Evolutionary conservation across 2,113 vertebrate species (phyloP).

Genomic region (Saguinus imperator): DNA sequence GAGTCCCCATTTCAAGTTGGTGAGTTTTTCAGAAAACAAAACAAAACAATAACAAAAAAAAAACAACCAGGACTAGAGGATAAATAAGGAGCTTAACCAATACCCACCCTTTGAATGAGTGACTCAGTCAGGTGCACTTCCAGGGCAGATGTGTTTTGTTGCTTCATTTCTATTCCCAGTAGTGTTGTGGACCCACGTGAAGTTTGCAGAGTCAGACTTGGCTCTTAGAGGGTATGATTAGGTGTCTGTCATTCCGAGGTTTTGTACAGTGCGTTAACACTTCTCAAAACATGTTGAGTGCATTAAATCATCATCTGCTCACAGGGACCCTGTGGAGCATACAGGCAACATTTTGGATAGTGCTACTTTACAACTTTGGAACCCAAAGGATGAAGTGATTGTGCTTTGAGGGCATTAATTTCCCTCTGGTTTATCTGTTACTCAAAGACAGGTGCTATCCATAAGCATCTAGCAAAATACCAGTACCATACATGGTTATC

Average conservation of each 20-base stretch:
- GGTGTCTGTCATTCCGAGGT: background rate
- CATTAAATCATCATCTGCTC: background rate
- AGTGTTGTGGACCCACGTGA: no score
- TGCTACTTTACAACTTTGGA: background rate
- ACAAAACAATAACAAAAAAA: no score
- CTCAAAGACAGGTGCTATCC: background rate
- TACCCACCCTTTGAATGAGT: background rate
- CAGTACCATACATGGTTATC: background rate
- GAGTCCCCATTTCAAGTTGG: background rate
- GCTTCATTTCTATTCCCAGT: background rate
- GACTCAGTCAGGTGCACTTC: background rate
- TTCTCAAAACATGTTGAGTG: background rate
- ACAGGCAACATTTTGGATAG: background rate
- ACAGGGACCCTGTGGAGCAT: background rate
- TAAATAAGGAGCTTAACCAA: background rate
- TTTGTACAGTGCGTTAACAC: background rate
- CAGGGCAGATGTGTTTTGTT: background rate
- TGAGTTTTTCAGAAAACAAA: background rate
- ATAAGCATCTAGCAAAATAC: background rate
- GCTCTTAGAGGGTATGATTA: background rate
- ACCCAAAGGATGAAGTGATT: background rate
- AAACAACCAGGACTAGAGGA: background rate
- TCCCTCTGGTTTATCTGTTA: background rate
- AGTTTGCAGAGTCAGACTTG: background rate
- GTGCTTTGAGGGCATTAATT: background rate